Conservation (phyloP, 2,797 vertebrate species). For the Tenualosa thibaudeaui region DNA sequence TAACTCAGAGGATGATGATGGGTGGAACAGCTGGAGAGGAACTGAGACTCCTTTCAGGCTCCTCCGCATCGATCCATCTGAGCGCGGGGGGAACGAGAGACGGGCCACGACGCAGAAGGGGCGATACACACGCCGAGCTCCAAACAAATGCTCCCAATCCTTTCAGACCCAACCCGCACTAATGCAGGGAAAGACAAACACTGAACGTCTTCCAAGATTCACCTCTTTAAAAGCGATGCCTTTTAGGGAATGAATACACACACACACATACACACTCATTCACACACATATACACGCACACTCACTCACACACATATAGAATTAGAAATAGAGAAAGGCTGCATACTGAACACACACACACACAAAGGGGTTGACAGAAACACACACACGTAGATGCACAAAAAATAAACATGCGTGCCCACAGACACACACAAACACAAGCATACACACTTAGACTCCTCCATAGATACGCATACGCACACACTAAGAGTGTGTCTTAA, state of each 20-base stretch:
- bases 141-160: constrained; percentile 14
- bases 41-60: constrained; percentile 18
- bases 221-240: not conserved
- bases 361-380: not conserved
- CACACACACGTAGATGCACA: not conserved
- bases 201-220: not conserved
- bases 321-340: too few relatives aligned
- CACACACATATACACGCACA: constrained; percentile 37
- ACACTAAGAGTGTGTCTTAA: constrained; percentile 25
- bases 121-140: not conserved
- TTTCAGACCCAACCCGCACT: not conserved
- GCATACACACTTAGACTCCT: not conserved
- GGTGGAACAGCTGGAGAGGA: constrained; percentile 15
- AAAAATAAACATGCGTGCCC: not conserved
- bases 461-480: constrained; percentile 28
- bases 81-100: not conserved
- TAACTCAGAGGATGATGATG: constrained; percentile 20
- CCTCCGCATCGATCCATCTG: constrained; percentile 3
- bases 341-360: not conserved
- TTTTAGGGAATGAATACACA: not conserved
- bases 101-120: not conserved
- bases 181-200: constrained; percentile 22
- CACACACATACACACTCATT: not conserved
- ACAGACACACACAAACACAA: not conserved
- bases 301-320: constrained; percentile 17